Evolutionary conservation across 2,113 vertebrate species (phyloP), one percentile per base, ranked within the genome.

Genomic region (Reinhardtius hippoglossoides): DNA sequence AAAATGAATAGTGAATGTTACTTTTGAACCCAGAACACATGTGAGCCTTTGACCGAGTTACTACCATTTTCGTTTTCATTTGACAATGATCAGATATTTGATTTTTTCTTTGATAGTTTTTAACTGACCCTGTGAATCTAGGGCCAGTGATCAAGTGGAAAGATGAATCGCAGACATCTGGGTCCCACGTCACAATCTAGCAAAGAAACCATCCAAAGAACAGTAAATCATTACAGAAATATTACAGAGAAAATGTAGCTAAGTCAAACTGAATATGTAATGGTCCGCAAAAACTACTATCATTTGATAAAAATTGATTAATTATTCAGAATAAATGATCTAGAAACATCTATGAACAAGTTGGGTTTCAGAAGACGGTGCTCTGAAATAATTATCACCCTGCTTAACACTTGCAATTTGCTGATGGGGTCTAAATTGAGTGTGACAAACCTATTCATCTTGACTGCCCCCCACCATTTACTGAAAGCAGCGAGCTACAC

Each of bases 391-490:
- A 85, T 79, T 89, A 74, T 87, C 78, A 73, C 55, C 67, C 78
- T 71, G 67, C 46, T 85, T 79, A 72, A 83, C 81, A 77, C 67
- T 83, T 61, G 71, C 21, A 60, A 83, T 64, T 85, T 52, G 65
- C 87, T 89, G 86, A 86, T 83, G 78, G 84, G 64, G 56, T 76
- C 65, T 77, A 87, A 91, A 92, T 87, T 79, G 78, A 89, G 79
- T 78, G 71, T 81, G 85, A 86, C 67, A 70, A 68, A 61, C 42
- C 78, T 70, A 86, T 89, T 91, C 87, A 88, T 92, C 79, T 79
- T 77, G 74, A 72, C 74, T 31, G 31, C 6, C 31, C 31, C 6
- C 31, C 72, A 76, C 83, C 77, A 78, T 78, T 84, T 84, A 78
- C 79, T 55, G 55, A 81, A 82, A 84, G 80, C 76, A 44, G 68